Evolutionary conservation across 2,113 vertebrate species (phyloP).

Genomic region (Sebastes fasciatus): DNA sequence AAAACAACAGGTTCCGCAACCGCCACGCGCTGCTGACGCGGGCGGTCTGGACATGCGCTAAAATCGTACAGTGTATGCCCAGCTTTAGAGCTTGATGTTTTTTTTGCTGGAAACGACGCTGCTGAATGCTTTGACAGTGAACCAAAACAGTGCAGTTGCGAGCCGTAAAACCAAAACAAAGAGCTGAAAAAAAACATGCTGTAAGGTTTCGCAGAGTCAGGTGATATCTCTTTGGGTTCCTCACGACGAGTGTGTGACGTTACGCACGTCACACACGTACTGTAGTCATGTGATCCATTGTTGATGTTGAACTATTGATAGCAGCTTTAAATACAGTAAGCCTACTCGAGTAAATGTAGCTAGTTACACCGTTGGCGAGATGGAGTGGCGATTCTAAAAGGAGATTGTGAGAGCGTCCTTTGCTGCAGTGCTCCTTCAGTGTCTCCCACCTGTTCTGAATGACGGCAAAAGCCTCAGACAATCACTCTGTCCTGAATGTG

Average conservation of each 20-base stretch:
- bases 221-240: not conserved
- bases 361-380: not conserved
- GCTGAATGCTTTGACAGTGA: not conserved
- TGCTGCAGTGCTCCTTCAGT: constrained; percentile 45
- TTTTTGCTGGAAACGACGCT: not conserved
- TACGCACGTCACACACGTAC: not conserved
- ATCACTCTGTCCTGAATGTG: constrained; percentile 62
- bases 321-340: constrained; percentile 13
- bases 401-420: constrained; percentile 28
- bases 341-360: not conserved
- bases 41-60: too few relatives aligned
- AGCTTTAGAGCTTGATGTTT: not conserved
- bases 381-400: constrained; percentile 19
- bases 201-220: not conserved
- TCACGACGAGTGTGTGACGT: not conserved
- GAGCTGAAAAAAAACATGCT: not conserved
- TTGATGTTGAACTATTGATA: not conserved
- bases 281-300: not conserved
- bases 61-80: too few relatives aligned
- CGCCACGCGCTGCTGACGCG: too few relatives aligned
- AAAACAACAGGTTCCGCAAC: too few relatives aligned
- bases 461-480: constrained; percentile 62
- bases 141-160: not conserved
- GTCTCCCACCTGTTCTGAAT: constrained; percentile 54
- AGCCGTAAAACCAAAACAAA: not conserved